Conservation (phyloP, 2,888 invertebrate species). For the Eupithecia pulchellata region DNA sequence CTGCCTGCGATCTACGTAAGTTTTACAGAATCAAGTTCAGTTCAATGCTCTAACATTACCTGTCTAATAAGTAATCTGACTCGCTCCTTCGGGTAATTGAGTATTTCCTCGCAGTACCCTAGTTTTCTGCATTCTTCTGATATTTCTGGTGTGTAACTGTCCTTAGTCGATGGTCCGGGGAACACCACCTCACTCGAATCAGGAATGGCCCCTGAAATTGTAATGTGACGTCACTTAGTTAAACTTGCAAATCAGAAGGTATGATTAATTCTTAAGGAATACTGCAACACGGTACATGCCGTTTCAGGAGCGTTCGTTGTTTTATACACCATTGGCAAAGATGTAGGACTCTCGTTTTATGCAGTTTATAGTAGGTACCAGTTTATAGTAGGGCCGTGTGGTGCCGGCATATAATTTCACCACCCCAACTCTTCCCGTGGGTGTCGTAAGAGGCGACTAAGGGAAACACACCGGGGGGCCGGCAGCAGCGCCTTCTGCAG, state of each 20-base stretch:
- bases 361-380: too few relatives aligned
- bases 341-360: background rate
- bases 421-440: too few relatives aligned
- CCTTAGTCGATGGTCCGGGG: constrained; percentile 58
- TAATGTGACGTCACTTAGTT: background rate
- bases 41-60: too few relatives aligned
- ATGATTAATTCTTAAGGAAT: background rate
- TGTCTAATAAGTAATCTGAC: constrained; percentile 52
- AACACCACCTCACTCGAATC: constrained; percentile 59
- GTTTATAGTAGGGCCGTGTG: too few relatives aligned
- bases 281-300: background rate
- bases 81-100: constrained; percentile 63
- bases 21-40: too few relatives aligned
- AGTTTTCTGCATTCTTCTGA: constrained; percentile 51
- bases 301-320: too few relatives aligned
- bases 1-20: background rate
- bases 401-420: too few relatives aligned
- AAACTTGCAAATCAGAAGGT: background rate
- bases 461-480: too few relatives aligned
- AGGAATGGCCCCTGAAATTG: constrained; percentile 47
- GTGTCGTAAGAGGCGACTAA: too few relatives aligned
- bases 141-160: constrained; percentile 48
- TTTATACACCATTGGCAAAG: too few relatives aligned
- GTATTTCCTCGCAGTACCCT: constrained; percentile 63
- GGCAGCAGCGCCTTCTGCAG: too few relatives aligned